A percentile compares a stretch with the other conserved stretches of the same genome.
phyloP scores from a whole-genome alignment of 2,888 invertebrate genomes.

The Nectonema munidae region DNA sequence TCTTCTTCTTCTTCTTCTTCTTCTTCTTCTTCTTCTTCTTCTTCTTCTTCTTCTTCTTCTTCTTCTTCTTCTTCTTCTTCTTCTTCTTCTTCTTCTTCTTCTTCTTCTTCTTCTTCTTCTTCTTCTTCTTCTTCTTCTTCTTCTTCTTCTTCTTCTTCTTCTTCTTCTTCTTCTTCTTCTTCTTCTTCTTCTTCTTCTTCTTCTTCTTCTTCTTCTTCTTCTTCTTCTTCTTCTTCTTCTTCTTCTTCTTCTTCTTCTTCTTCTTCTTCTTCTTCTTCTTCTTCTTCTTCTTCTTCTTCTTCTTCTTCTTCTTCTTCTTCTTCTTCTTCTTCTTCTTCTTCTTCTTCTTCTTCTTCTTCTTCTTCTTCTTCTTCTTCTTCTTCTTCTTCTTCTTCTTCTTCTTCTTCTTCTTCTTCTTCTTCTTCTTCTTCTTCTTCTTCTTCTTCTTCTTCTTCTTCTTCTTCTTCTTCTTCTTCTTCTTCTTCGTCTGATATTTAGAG shows the following conservation, averaged over 20 bases:
- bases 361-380: conserved; percentile 1
- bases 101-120: conserved; percentile 5
- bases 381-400: conserved; percentile 5
- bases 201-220: conserved; percentile 5
- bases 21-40: conserved; percentile 5
- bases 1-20: conserved; percentile 5
- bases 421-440: conserved; percentile 5
- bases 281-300: conserved; percentile 5
- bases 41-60: conserved; percentile 5
- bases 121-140: conserved; percentile 5
- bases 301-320: conserved; percentile 5
- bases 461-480: conserved; percentile 5
- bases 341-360: not conserved
- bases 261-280: conserved; percentile 5
- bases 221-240: conserved; percentile 5
- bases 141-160: conserved; percentile 5
- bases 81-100: conserved; percentile 5
- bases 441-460: conserved; percentile 5
- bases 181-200: conserved; percentile 5
- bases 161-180: conserved; percentile 5
- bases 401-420: conserved; percentile 1
- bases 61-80: conserved; percentile 5
- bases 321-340: conserved; percentile 1
- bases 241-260: conserved; percentile 5
- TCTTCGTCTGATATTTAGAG: not conserved